These are phyloP conservation scores for Synanthedon andrenaeformis DNA, from an alignment of 2,888 invertebrate genomes.

Conservation along the genomic window DNA sequence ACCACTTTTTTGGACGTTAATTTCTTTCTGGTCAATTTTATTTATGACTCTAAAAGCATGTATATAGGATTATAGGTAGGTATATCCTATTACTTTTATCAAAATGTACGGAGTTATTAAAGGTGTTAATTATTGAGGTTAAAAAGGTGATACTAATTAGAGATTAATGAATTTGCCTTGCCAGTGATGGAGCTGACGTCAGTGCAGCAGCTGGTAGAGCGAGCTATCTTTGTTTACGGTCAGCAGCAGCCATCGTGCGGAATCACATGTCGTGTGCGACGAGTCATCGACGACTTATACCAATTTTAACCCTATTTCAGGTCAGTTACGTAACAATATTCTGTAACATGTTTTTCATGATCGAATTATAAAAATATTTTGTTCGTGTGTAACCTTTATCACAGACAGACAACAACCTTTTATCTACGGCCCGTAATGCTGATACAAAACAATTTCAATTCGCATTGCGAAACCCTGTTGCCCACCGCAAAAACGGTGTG, in stretches of 20 bases:
- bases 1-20: too few species aligned
- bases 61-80: too few species aligned
- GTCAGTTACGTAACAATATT: slow-evolving; percentile 19
- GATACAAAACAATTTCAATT: too few species aligned
- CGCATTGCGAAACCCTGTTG: too few species aligned
- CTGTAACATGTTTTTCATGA: not conserved
- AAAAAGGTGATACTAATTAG: not conserved
- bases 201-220: slow-evolving; percentile 55
- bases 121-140: not conserved
- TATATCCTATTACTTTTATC: too few species aligned
- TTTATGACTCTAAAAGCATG: too few species aligned
- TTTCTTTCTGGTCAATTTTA: too few species aligned
- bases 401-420: not conserved
- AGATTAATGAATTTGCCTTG: slow-evolving; percentile 1
- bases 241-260: slow-evolving; percentile 50
- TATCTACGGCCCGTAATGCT: not conserved
- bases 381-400: not conserved
- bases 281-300: slow-evolving; percentile 59
- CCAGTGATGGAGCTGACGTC: slow-evolving; percentile 55
- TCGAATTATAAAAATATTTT: not conserved
- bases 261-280: slow-evolving; percentile 55
- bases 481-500: too few species aligned
- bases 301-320: slow-evolving; percentile 62
- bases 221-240: slow-evolving; percentile 51
- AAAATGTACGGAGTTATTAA: too few species aligned